phyloP scores from a whole-genome alignment of 2,888 invertebrate genomes.

The Quadriops clusia region DNA sequence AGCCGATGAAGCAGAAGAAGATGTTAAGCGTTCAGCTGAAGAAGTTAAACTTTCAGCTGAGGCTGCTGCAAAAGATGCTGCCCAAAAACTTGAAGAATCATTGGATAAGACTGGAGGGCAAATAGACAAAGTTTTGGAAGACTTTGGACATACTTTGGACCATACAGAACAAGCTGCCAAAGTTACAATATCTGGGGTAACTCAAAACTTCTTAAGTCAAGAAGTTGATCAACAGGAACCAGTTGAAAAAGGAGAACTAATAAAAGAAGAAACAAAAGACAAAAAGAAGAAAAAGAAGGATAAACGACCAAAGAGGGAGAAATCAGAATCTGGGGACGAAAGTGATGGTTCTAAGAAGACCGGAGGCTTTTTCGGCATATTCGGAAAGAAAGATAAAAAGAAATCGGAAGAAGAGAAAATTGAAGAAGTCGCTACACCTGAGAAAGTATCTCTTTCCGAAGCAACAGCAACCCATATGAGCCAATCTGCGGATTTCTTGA shows the following conservation, averaged over 20 bases:
- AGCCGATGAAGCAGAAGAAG: constrained; percentile 13
- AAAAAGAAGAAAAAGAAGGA: constrained; percentile 8
- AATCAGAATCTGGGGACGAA: constrained; percentile 15
- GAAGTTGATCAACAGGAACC: constrained; percentile 9
- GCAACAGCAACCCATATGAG: constrained; percentile 4
- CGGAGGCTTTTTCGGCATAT: constrained; percentile 19
- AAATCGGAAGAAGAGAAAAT: constrained; percentile 7
- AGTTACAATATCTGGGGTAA: background rate
- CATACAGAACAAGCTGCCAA: too few relatives aligned
- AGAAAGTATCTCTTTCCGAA: constrained; percentile 7
- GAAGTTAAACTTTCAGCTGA: too few relatives aligned
- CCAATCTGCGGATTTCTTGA: constrained; percentile 14
- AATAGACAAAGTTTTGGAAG: too few relatives aligned
- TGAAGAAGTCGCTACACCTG: background rate
- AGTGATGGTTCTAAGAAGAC: constrained; percentile 16
- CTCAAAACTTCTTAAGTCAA: background rate
- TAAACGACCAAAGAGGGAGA: constrained; percentile 8
- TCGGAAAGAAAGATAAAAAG: constrained; percentile 19
- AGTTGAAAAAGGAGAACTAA: constrained; percentile 3
- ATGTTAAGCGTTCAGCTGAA: constrained; percentile 10
- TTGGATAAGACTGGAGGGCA: too few relatives aligned
- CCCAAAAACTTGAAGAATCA: too few relatives aligned
- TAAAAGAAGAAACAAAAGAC: constrained; percentile 5
- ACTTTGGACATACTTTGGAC: too few relatives aligned
- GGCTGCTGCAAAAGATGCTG: too few relatives aligned